Percentiles rank a stretch among this genome's conserved stretches.
These are phyloP conservation scores for Hypomecis atomaria DNA, from an alignment of 2,888 invertebrate genomes.

Conservation along the genomic window DNA sequence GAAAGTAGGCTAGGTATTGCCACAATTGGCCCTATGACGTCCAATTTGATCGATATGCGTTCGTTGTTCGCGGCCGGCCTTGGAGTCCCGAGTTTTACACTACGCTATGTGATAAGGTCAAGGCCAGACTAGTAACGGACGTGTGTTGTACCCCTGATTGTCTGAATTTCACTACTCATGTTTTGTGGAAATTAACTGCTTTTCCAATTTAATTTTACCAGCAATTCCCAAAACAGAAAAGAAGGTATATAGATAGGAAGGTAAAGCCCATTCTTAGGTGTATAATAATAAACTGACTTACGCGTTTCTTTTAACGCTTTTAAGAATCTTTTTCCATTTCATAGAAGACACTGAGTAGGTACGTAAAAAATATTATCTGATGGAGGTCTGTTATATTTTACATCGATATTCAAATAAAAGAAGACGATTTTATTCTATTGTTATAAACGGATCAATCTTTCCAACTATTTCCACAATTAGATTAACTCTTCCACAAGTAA, in stretches of 20 bases:
- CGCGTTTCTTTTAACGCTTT: not conserved
- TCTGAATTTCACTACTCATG: slow-evolving; percentile 8
- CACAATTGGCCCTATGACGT: slow-evolving; percentile 39
- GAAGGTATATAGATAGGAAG: too few relatives aligned
- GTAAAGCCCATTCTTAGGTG: too few relatives aligned
- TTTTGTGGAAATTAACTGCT: not conserved
- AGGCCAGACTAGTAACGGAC: slow-evolving; percentile 47
- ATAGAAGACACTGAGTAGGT: not conserved
- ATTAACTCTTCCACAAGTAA: too few relatives aligned
- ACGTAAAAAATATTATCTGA: too few relatives aligned
- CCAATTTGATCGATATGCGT: slow-evolving; percentile 57
- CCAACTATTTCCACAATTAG: not conserved
- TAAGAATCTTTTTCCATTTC: not conserved
- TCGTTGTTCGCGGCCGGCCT: slow-evolving; percentile 52
- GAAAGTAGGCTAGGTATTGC: slow-evolving; percentile 23
- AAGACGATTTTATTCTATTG: too few relatives aligned
- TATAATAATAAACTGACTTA: too few relatives aligned
- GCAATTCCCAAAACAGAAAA: too few relatives aligned
- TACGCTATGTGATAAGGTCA: slow-evolving; percentile 62
- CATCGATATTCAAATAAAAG: too few relatives aligned
- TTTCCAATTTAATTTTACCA: not conserved
- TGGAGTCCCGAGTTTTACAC: slow-evolving; percentile 48
- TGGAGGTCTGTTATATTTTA: too few relatives aligned
- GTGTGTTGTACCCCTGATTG: slow-evolving; percentile 22
- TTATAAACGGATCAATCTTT: too few relatives aligned